Evolutionary conservation across 2,888 invertebrate genomes (phyloP), one percentile per base, ranked within the genome.

Genomic region (Unio delphinus): DNA sequence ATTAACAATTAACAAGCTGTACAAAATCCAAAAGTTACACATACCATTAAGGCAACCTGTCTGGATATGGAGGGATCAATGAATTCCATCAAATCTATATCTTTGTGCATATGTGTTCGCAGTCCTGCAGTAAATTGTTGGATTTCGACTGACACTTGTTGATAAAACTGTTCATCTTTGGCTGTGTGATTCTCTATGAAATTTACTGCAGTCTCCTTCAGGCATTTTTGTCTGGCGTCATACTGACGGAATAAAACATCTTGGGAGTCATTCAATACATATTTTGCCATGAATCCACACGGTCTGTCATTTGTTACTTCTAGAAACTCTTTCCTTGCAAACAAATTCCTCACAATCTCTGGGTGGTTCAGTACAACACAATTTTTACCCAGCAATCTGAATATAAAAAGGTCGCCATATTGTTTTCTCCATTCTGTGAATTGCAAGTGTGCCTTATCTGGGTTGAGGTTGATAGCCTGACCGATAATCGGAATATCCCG

Each of bases 371-470:
- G 65, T 15, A 80, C 77, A 4, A 78, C 45, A 54, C 72, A 75
- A 60, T 74, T 72, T 68, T 78, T 75, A 11, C 81, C 79, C 4
- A 77, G 63, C 18, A 80, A 67, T 72, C 76, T 81, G 34, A 77
- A 76, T 69, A 77, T 77, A 34, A 80, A 73, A 18, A 81, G 67
- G 55, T 81, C 75, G 18, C 79, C 79, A 65, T 70, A 73, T 17
- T 56, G 64, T 67, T 75, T 74, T 57, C 74, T 73, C 81, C 81
- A 81, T 66, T 78, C 73, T 66, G 72, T 65, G 55, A 81, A 78
- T 64, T 78, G 73, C 30, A 76, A 60, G 64, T 81, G 81, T 67
- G 79, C 68, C 34, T 79, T 70, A 28, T 70, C 70, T 6, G 74
- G 67, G 63, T 76, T 77, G 20, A 81, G 61, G 30, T 71, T 73